Base-by-base conservation (phyloP, 1,140 invertebrate genomes). In the Paralvinella palmiformis region DNA sequence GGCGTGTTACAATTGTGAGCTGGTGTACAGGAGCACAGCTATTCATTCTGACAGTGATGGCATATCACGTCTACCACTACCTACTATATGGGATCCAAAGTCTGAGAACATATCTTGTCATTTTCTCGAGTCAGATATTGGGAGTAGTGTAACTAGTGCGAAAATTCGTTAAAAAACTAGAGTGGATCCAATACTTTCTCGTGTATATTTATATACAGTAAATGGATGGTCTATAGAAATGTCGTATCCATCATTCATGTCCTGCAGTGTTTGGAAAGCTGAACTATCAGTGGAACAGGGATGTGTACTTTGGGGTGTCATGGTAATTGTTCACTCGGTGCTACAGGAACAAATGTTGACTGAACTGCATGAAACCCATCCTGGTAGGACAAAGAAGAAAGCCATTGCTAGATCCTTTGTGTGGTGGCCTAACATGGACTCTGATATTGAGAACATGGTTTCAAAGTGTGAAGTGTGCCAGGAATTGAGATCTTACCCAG, bases 71-170 rank as follows among this genome's bases (percentile, higher is more conserved):
- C n/a, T n/a, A n/a, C n/a, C n/a, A n/a, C n/a, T n/a, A n/a, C n/a
- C n/a, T n/a, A n/a, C n/a, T n/a, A n/a, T n/a, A n/a, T n/a, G n/a
- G n/a, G n/a, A n/a, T n/a, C n/a, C 6, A 50, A 31, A 59, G 35
- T n/a, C n/a, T n/a, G 57, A 15, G 4, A 27, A 24, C 24, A 31
- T 37, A 10, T 48, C 32, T 33, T 20, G 41, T 48, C 17, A 48
- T 20, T 62, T 62, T 48, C 37, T 62, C 13, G 20, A 48, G 17
- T 20, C 13, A 31, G 41, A 62, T 31, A 32, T 41, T 41, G 37
- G 10, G 37, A 41, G 10, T 41, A 41, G 37, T n/a, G n/a, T 41
- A 10, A 41, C 37, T 41, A 10, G n/a, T 41, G 37, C 10, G n/a
- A n/a, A 10, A n/a, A 41, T 41, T 41, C 10, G n/a, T 10, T n/a